Percentiles rank a stretch among this genome's conserved stretches.
These are phyloP conservation scores for Clistopyga incitator DNA, from an alignment of 2,888 invertebrate genomes.

Conservation along the genomic window DNA sequence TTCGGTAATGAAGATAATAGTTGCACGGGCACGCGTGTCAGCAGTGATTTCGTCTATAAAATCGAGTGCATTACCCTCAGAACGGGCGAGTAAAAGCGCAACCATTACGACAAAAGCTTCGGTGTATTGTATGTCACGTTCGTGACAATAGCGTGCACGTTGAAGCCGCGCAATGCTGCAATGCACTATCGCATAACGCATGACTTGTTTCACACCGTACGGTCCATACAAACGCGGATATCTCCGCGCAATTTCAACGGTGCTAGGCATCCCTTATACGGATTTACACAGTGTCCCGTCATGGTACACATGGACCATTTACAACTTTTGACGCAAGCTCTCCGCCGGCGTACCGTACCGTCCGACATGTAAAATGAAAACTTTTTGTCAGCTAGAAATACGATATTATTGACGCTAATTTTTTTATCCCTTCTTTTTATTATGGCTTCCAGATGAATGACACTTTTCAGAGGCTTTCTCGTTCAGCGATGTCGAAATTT, in stretches of 20 bases:
- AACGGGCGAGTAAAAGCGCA: neutral
- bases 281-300: neutral
- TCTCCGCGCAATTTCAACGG: neutral
- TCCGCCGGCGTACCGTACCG: neutral
- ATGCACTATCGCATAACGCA: neutral
- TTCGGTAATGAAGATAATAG: neutral
- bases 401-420: neutral
- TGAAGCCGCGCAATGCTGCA: neutral
- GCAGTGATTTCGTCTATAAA: neutral
- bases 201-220: neutral
- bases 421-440: neutral
- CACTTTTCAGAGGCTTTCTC: neutral
- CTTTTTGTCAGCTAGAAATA: neutral
- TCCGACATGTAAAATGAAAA: neutral
- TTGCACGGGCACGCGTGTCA: neutral
- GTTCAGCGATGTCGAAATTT: neutral
- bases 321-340: constrained; percentile 9
- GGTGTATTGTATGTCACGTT: neutral
- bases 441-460: neutral
- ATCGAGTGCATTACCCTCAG: constrained; percentile 2
- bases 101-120: constrained; percentile 1
- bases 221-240: neutral
- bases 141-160: neutral
- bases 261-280: neutral
- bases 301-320: neutral